A percentile compares a stretch with the other conserved stretches of the same genome.
Conservation (phyloP, 2,888 invertebrate species). For the Acronicta aceris region DNA sequence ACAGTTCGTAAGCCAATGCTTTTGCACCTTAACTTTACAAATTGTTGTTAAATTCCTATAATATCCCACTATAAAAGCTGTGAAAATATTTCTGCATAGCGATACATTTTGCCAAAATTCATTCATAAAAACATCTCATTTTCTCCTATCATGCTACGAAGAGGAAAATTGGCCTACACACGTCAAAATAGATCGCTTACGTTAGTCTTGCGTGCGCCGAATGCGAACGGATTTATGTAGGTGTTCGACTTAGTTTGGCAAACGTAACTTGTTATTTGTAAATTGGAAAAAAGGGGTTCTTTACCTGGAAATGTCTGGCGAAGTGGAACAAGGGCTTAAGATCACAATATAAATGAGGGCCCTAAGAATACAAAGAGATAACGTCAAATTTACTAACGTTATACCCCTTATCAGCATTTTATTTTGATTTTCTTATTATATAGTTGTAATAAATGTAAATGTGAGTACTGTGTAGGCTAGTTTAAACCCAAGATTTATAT, state of each 20-base stretch:
- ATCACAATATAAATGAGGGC: conserved; percentile 60
- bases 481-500: too few species aligned
- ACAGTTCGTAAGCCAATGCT: too few species aligned
- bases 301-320: conserved; percentile 59
- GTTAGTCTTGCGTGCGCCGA: conserved; percentile 49
- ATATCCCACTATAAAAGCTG: neutral
- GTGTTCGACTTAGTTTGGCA: conserved; percentile 55
- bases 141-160: conserved; percentile 26
- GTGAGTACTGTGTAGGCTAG: too few species aligned
- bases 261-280: conserved; percentile 64
- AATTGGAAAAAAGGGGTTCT: conserved; percentile 66
- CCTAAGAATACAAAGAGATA: conserved; percentile 58
- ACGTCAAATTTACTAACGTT: conserved; percentile 40
- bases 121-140: conserved; percentile 41
- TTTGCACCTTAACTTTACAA: too few species aligned
- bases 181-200: conserved; percentile 45
- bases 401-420: too few species aligned
- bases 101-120: conserved; percentile 20
- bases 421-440: too few species aligned
- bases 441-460: too few species aligned
- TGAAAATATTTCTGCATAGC: too few species aligned
- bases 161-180: conserved; percentile 48
- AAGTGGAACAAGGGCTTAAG: conserved; percentile 61
- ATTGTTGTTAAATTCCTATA: too few species aligned
- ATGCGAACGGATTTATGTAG: conserved; percentile 58